These are phyloP conservation scores for Chelonus formosanus DNA, from an alignment of 2,888 invertebrate species.

Conservation along the genomic window DNA sequence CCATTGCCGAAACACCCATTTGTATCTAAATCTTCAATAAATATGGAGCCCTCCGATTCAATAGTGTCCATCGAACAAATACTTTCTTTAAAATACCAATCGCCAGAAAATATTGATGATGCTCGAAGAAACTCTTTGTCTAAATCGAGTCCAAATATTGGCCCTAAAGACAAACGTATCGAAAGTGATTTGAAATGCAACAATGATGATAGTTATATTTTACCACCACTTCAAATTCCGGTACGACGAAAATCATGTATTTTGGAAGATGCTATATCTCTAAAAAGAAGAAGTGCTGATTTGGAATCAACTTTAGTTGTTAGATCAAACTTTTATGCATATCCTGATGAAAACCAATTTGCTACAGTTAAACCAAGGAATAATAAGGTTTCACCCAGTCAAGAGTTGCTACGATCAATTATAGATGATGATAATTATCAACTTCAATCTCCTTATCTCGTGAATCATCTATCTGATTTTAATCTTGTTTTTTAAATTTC, in stretches of 20 bases:
- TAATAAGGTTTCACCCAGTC: slow-evolving; percentile 27
- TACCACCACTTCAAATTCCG: slow-evolving; percentile 34
- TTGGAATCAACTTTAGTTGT: neutral
- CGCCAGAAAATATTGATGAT: slow-evolving; percentile 41
- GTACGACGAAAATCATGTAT: slow-evolving; percentile 44
- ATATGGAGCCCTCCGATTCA: neutral
- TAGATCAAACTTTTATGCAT: slow-evolving; percentile 34
- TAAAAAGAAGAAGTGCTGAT: slow-evolving; percentile 37
- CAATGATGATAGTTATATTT: slow-evolving; percentile 40
- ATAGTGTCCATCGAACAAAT: slow-evolving; percentile 27
- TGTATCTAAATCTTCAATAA: slow-evolving; percentile 30
- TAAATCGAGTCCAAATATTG: slow-evolving; percentile 42
- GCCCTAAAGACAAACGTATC: neutral
- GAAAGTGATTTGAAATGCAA: neutral
- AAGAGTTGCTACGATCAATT: slow-evolving; percentile 34
- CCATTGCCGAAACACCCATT: slow-evolving; percentile 45
- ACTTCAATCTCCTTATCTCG: slow-evolving; percentile 3
- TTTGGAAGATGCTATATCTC: slow-evolving; percentile 46
- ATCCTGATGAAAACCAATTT: slow-evolving; percentile 28
- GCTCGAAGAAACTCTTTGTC: slow-evolving; percentile 43
- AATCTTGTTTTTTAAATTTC: neutral
- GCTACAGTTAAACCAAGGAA: slow-evolving; percentile 46
- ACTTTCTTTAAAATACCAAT: slow-evolving; percentile 35
- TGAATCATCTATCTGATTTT: neutral
- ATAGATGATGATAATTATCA: slow-evolving; percentile 9